Base-by-base conservation (phyloP, 2,113 vertebrate species). In the Leuciscus idus region DNA sequence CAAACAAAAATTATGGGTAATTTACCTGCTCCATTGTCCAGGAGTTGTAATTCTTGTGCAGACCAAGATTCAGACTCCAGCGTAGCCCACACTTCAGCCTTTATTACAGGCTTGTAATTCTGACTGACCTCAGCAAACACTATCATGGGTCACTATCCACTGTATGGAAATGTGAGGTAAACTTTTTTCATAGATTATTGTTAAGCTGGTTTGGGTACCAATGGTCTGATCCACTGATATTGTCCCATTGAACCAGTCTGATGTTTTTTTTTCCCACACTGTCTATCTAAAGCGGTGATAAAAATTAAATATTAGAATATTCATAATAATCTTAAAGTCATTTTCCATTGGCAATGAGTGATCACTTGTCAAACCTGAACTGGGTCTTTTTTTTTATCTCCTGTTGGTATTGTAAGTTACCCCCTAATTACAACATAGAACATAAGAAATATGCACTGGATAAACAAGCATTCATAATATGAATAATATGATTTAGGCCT, bases 21-120 rank as follows among this genome's bases (percentile, higher is more conserved):
- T 33, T 52, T 72, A 95, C 94, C 95, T 94, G 92, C 90, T 85
- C 95, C 95, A 30, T 94, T 81, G 88, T 95, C 95, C 17, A 90
- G 46, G 19, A 96, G 93, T 19, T 87, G 81, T 84, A 94, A 30
- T 0, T 0, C 26, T 30, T 92, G 0, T n/a, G 89, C 61, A 2
- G 89, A 26, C 73, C 89, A 92, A 6, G 39, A 15, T 1, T 93
- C 89, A 48, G 92, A 48, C 68, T 93, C 92, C 30, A 95, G 33
- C 6, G 78, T 87, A 2, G 93, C 94, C 57, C 84, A 91, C 28
- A 96, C 94, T 13, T 89, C 91, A 48, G 92, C 92, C 17, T 90
- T 88, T 39, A 92, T 87, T 64, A 95, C 66, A 70, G 94, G 93
- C 50, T 83, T 79, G 43, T 90, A 88, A 12, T 92, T 93, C 64